Evolutionary conservation across 2,797 vertebrate genomes (phyloP).

Genomic region (Neosilurus mollespiculum): DNA sequence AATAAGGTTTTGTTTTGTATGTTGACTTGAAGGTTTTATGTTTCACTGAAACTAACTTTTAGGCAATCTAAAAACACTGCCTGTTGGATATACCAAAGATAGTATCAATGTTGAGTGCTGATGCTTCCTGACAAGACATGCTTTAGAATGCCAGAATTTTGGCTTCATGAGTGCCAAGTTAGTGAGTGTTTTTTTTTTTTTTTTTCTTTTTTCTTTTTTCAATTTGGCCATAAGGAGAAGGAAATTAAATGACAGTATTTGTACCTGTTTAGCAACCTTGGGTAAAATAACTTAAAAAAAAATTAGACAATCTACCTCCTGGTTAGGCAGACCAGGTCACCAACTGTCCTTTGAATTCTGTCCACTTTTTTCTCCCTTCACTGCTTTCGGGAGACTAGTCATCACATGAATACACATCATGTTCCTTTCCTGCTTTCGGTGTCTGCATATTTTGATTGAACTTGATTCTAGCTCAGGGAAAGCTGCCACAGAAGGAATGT

Average conservation of each 20-base stretch:
- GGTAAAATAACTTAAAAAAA: background rate
- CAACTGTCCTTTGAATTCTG: constrained; percentile 28
- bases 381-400: constrained; percentile 42
- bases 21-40: constrained; percentile 52
- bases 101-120: background rate
- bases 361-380: constrained; percentile 22
- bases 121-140: background rate
- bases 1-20: constrained; percentile 52
- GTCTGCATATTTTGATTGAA: constrained; percentile 32
- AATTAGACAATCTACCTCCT: constrained; percentile 1
- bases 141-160: background rate
- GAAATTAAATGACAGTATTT: background rate
- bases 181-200: too few relatives aligned
- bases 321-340: constrained; percentile 21
- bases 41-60: constrained; percentile 3
- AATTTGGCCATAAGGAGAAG: background rate
- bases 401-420: constrained; percentile 37
- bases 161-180: background rate
- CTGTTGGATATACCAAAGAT: background rate
- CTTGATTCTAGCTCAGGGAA: constrained; percentile 22
- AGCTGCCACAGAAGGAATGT: background rate
- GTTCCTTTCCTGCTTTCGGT: constrained; percentile 10
- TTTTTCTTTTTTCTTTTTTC: background rate
- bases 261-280: background rate
- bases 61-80: background rate